Base-by-base conservation (phyloP, 2,888 invertebrate species). In the Drosophila kanekoi region DNA sequence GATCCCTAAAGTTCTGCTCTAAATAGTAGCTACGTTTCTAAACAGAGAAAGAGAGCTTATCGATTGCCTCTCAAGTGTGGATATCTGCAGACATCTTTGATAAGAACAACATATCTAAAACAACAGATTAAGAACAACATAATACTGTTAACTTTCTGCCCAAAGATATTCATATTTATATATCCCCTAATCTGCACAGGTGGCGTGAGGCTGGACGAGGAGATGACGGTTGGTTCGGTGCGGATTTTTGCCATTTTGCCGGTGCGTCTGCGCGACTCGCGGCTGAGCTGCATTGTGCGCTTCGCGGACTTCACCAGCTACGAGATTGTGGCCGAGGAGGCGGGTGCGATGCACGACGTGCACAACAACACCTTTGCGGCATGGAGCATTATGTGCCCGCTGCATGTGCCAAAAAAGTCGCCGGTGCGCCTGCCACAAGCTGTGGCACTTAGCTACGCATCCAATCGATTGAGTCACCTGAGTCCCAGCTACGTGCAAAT, bases 291-390 rank as follows among this genome's bases (percentile, higher is more conserved):
- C 65, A 80, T 81, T 51, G 85, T 91, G 18, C 83, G 90, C 48
- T 90, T 85, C 38, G 88, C 89, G 47, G 90, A 91, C 67, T 90
- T 87, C 32, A 79, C 78, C 14, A 78, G 86, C 16, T 78, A 75
- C n/a, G 83, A 89, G 63, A 79, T 87, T 11, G 64, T 77, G 14
- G 91, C 92, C 1, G 89, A 90, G 58, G 85, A 90, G 72, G 92
- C 92, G 35, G 89, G 90, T 35, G 89, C 93, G 40, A 91, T 94
- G 68, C 89, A 92, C 18, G 94, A 94, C 43, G 92, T 93, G 77
- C 93, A 93, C 90, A 91, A 92, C 43, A 90, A 93, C n/a, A 88
- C 89, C 35, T 94, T 92, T 79, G 91, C 92, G 3, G 92, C 91
- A 0, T 93, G 91, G 79, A 91, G 91, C 54, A 89, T 93, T 13